phyloP scores from a whole-genome alignment of 2,888 invertebrate genomes.

The Eremobia ochroleuca region DNA sequence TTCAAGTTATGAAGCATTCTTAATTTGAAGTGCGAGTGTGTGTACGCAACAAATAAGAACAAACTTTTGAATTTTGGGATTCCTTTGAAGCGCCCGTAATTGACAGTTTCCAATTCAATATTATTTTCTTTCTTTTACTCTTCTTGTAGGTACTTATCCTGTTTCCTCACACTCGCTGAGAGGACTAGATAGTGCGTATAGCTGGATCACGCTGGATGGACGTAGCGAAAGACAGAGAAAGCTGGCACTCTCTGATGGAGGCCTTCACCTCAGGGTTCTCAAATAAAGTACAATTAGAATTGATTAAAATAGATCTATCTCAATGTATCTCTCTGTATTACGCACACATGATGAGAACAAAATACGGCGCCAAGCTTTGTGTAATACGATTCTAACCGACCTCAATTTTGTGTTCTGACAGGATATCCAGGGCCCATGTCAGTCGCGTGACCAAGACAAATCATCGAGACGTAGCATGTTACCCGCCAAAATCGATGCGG shows the following conservation, averaged over 20 bases:
- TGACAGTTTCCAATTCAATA: slow-evolving; percentile 1
- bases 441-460: slow-evolving; percentile 71
- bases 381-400: slow-evolving; percentile 47
- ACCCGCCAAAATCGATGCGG: slow-evolving; percentile 60
- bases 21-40: slow-evolving; percentile 21
- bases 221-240: too few relatives aligned
- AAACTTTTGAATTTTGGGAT: slow-evolving; percentile 31
- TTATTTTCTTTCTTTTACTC: not conserved
- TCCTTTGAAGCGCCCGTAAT: not conserved
- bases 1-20: slow-evolving; percentile 14
- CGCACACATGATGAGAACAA: slow-evolving; percentile 15
- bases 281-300: too few relatives aligned
- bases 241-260: too few relatives aligned
- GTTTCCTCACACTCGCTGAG: too few relatives aligned
- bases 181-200: too few relatives aligned
- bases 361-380: slow-evolving; percentile 13
- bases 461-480: slow-evolving; percentile 53
- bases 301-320: too few relatives aligned
- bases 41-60: slow-evolving; percentile 15
- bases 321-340: slow-evolving; percentile 23
- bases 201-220: too few relatives aligned
- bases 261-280: too few relatives aligned
- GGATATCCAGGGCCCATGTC: slow-evolving; percentile 53
- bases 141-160: not conserved
- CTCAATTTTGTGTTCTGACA: slow-evolving; percentile 56